Evolutionary conservation across 2,113 vertebrate species (phyloP).

Genomic region (Halichoerus grypus): DNA sequence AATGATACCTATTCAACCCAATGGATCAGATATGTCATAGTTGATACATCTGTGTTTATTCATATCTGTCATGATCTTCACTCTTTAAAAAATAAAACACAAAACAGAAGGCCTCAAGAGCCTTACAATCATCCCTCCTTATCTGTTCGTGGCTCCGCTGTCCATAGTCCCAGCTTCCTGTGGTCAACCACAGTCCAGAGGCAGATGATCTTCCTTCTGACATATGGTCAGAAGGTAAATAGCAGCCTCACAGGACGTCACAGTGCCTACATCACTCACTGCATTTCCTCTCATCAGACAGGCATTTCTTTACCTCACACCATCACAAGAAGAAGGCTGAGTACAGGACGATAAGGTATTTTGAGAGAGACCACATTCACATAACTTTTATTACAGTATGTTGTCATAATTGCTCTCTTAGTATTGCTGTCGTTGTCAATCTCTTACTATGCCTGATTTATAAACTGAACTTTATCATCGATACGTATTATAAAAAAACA

Average conservation of each 20-base stretch:
- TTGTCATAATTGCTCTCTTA: not conserved
- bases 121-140: not conserved
- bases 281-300: too few relatives aligned
- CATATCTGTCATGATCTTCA: not conserved
- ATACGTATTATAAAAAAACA: not conserved
- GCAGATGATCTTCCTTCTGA: not conserved
- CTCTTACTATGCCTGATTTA: not conserved
- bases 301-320: not conserved
- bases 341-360: not conserved
- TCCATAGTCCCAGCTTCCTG: not conserved
- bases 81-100: not conserved
- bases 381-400: not conserved
- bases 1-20: not conserved
- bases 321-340: not conserved
- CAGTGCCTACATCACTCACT: not conserved
- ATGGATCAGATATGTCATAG: not conserved
- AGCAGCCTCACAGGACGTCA: not conserved
- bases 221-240: not conserved
- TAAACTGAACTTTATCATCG: not conserved
- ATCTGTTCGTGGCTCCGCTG: not conserved
- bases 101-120: not conserved
- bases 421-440: not conserved
- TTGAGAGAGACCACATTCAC: not conserved
- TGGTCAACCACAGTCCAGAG: not conserved
- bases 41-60: not conserved